phyloP scores from a whole-genome alignment of 2,797 vertebrate species.

The Sebastes reedi region DNA sequence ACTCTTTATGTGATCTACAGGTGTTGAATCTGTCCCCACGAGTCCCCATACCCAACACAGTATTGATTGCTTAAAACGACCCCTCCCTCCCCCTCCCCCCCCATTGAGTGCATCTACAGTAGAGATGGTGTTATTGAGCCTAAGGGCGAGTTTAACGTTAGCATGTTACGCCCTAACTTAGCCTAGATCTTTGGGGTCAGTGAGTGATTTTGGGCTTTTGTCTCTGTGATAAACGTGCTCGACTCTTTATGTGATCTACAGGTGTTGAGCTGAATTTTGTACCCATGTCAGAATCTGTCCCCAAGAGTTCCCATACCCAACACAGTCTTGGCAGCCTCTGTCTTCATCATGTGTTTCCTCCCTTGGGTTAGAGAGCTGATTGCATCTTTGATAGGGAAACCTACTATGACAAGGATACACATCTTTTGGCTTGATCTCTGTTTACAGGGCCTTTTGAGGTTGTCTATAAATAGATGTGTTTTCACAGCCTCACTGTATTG shows the following conservation, averaged over 20 bases:
- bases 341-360: neutral
- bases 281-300: neutral
- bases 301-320: too few relatives aligned
- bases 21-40: too few relatives aligned
- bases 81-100: too few relatives aligned
- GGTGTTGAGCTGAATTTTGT: neutral
- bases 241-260: neutral
- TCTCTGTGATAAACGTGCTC: neutral
- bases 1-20: too few relatives aligned
- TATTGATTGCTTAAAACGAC: too few relatives aligned
- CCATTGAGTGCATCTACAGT: too few relatives aligned
- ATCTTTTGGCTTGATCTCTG: neutral
- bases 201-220: slow-evolving; percentile 15
- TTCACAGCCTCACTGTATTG: slow-evolving; percentile 16
- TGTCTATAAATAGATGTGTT: slow-evolving; percentile 61
- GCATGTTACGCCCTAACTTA: neutral
- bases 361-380: neutral
- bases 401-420: neutral
- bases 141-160: neutral
- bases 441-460: slow-evolving; percentile 12
- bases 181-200: neutral
- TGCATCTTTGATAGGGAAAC: neutral
- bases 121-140: fast-evolving
- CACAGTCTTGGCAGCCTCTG: neutral
- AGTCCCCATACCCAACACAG: too few relatives aligned